Evolutionary conservation across 1,140 invertebrate species (phyloP).

Genomic region (Drosophila nebulosa): DNA sequence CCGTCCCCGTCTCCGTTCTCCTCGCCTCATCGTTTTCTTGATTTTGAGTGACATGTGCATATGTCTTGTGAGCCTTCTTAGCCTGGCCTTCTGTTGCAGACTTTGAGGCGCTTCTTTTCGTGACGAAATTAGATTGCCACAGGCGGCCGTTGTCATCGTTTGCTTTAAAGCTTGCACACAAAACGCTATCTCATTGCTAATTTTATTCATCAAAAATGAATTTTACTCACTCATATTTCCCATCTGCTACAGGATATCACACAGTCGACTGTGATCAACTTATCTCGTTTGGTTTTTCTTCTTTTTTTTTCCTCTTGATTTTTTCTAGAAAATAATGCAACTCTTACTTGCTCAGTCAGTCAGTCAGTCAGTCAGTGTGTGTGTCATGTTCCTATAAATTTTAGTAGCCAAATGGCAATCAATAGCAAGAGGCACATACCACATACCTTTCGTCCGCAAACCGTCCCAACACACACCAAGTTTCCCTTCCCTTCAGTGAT

Average conservation of each 20-base stretch:
- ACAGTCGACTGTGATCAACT: not conserved
- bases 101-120: conserved; percentile 45
- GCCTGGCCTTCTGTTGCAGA: conserved; percentile 53
- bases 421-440: conserved; percentile 21
- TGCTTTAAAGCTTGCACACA: conserved; percentile 40
- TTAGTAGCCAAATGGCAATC: conserved; percentile 32
- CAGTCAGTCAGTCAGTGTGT: too few relatives aligned
- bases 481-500: conserved; percentile 25
- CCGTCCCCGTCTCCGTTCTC: not conserved
- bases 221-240: not conserved
- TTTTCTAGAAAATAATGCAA: not conserved
- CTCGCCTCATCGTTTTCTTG: not conserved
- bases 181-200: not conserved
- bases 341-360: not conserved
- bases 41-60: conserved; percentile 31
- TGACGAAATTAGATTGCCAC: conserved; percentile 49
- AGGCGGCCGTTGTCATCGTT: conserved; percentile 8
- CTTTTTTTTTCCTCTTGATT: not conserved
- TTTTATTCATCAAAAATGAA: not conserved
- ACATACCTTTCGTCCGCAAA: not conserved
- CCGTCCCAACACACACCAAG: not conserved
- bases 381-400: conserved; percentile 7
- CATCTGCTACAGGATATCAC: not conserved
- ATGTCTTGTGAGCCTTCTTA: conserved; percentile 5
- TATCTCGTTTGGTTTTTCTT: not conserved